phyloP scores from a whole-genome alignment of 2,888 invertebrate genomes.

The Homarus gammarus region DNA sequence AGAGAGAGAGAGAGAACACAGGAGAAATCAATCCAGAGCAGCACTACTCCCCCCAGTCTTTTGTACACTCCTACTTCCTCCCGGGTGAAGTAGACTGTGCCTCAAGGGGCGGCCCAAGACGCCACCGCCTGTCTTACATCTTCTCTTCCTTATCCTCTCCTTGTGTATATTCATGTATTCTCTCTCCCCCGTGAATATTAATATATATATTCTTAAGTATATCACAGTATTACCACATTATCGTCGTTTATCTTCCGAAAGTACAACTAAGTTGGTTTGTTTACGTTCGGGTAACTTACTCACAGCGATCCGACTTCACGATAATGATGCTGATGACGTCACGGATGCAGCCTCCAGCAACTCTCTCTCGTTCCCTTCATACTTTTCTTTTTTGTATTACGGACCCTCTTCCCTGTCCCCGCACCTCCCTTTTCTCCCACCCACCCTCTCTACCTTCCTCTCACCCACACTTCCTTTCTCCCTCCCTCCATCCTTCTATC shows the following conservation, averaged over 20 bases:
- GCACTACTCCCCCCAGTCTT: slow-evolving; percentile 34
- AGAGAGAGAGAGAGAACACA: slow-evolving; percentile 28
- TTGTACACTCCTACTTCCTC: slow-evolving; percentile 44
- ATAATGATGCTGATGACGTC: too few relatives aligned
- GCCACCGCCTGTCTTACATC: not conserved
- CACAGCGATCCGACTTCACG: too few relatives aligned
- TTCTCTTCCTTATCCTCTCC: not conserved
- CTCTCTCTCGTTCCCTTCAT: not conserved
- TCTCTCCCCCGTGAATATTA: too few relatives aligned
- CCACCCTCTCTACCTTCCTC: not conserved
- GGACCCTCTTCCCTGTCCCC: slow-evolving; percentile 27
- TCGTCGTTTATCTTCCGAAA: not conserved
- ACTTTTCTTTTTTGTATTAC: slow-evolving; percentile 23
- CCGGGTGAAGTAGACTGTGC: slow-evolving; percentile 24
- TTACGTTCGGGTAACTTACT: slow-evolving; percentile 1
- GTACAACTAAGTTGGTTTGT: not conserved
- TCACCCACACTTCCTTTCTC: not conserved
- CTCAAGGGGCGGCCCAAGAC: slow-evolving; percentile 49
- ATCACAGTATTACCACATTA: slow-evolving; percentile 8
- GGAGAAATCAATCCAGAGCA: slow-evolving; percentile 31
- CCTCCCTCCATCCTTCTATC: not conserved
- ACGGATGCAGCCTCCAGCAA: not conserved
- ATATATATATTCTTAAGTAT: too few relatives aligned
- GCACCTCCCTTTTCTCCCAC: not conserved
- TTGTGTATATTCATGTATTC: too few relatives aligned